Base-by-base conservation (phyloP, 1,140 invertebrate species). In the Drosophila kikkawai region DNA sequence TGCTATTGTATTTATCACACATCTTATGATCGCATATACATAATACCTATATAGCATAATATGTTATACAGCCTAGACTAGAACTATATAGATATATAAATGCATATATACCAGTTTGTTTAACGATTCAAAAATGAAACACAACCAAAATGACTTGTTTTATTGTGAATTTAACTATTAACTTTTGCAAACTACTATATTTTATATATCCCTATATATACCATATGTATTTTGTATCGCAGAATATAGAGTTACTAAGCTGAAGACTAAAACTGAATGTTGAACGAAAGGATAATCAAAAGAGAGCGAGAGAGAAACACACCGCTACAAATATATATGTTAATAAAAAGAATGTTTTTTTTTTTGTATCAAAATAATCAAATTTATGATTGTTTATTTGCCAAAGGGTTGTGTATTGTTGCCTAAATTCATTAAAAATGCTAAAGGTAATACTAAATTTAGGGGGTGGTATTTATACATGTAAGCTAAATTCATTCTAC, bases 211-310 rank as follows among this genome's bases (percentile, higher is more conserved):
- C 19, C 45, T 15, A 47, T 70, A 55, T 67, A 63, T 68, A 68
- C 60, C 45, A 50, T 80, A 65, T 79, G 63, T 68, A 77, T 75
- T 58, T 70, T 51, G 17, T 26, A 69, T 45, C 13, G 12, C 13
- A 41, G 26, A 66, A 47, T 39, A 34, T 37, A 36, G 45, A 37
- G 68, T 19, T 13, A 55, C 73, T 76, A 57, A 44, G 63, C 59
- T 37, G 58, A 45, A 77, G 48, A 70, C 57, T 76, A 76, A 73
- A 51, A 75, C 69, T 47, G 58, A 61, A 82, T 42, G 60, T 57
- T 60, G 59, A 53, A 73, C 59, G 55, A 85, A 85, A 73, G 44
- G 63, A 85, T 85, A 84, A 84, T 84, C 81, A 84, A 84, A 85
- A 83, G 44, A 11, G 47, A 63, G 26, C 6, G 26, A 29, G 56